Evolutionary conservation across 2,113 vertebrate species (phyloP), one percentile per base, ranked within the genome.

Genomic region (Orthochromis indermauri): DNA sequence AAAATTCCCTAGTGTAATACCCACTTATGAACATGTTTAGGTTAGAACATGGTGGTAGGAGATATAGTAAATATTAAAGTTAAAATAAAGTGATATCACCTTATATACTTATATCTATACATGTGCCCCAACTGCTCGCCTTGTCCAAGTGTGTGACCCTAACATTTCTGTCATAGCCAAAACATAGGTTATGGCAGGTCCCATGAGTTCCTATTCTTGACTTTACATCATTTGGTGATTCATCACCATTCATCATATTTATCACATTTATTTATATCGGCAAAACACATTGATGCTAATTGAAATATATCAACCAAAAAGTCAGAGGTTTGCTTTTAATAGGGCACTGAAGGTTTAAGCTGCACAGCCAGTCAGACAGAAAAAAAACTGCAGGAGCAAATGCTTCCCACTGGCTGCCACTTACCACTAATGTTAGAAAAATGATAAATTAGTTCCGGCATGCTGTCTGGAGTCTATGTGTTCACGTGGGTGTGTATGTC

Each of bases 341-440:
- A 42, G 16, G 31, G 61, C 68, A 54, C 53, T 54, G 31, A 88
- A 31, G 59, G 76, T 80, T 40, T 86, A 80, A 87, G 84, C 88
- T 61, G 47, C 86, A 51, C 81, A 89, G 83, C 37, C 82, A 90
- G 78, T 89, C 82, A 86, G 80, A 85, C 83, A 85, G 83, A 91
- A 85, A 86, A 90, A 84, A 89, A 86, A 83, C 92, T 87, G 90
- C 90, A 88, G 90, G 92, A 91, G 87, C 42, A 68, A 91, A 89
- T 86, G 85, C 90, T 91, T 93, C 93, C 88, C 84, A 92, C 86
- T 86, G 88, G 89, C 81, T 94, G 87, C 90, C 88, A 90, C 88
- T 94, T 94, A 93, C 86, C 80, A 91, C 92, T 94, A 91, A 95
- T 94, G 90, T 88, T 90, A 86, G 85, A 92, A 85, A 94, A 92